Evolutionary conservation across 2,888 invertebrate genomes (phyloP).

Genomic region (Drosophila picticornis): DNA sequence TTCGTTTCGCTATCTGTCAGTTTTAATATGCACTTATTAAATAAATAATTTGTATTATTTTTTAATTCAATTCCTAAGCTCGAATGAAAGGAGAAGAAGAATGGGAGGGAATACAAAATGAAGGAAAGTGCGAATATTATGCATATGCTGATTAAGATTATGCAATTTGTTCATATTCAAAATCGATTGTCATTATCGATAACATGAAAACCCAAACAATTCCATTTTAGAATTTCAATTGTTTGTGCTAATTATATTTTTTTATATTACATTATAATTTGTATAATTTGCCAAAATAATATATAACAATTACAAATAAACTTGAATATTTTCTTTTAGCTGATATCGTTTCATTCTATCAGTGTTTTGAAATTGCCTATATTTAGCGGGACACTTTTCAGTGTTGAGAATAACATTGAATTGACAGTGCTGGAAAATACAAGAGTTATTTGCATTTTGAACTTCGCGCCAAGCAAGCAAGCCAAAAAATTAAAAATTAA

Average conservation of each 20-base stretch:
- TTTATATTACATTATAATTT: neutral
- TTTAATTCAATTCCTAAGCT: neutral
- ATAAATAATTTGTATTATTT: neutral
- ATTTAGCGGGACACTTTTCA: neutral
- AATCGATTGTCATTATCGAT: slow-evolving; percentile 1
- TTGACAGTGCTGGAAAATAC: slow-evolving; percentile 13
- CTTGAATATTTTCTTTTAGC: neutral
- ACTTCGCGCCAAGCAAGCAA: neutral
- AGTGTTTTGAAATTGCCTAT: neutral
- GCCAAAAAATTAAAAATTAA: neutral
- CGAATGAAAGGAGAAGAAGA: neutral
- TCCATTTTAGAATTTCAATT: neutral
- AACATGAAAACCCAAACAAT: neutral
- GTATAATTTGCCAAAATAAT: neutral
- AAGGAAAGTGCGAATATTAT: neutral
- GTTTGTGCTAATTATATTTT: neutral
- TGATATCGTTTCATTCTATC: neutral
- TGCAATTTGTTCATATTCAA: neutral
- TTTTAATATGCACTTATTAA: neutral
- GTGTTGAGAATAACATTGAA: neutral
- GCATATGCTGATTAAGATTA: slow-evolving; percentile 2
- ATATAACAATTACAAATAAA: neutral
- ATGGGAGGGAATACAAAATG: neutral
- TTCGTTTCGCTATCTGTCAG: neutral
- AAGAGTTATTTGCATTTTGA: neutral